Conservation (phyloP, 2,113 vertebrate genomes). For the Antechinus flavipes region DNA sequence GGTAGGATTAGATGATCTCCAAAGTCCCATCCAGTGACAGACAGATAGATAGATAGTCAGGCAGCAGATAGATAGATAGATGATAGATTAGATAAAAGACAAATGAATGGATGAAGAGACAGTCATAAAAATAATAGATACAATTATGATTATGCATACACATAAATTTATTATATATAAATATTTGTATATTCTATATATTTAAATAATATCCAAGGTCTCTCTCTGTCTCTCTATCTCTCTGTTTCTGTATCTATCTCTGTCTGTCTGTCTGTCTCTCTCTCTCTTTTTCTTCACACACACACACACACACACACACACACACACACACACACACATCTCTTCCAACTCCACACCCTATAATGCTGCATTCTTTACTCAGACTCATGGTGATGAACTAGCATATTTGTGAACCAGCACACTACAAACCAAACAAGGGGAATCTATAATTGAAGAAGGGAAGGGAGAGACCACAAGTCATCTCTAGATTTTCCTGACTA, state of each 20-base stretch:
- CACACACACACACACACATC: too few relatives aligned
- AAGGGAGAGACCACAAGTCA: not conserved
- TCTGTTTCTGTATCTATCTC: not conserved
- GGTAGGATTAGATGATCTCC: not conserved
- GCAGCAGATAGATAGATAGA: not conserved
- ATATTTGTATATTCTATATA: not conserved
- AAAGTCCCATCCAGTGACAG: not conserved
- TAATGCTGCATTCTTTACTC: not conserved
- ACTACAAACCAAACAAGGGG: not conserved
- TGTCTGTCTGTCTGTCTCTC: not conserved
- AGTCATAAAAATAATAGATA: not conserved
- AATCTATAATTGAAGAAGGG: not conserved
- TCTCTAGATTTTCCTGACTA: not conserved
- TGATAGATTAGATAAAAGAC: not conserved
- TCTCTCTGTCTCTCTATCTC: not conserved
- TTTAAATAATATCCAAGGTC: not conserved
- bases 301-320: too few relatives aligned
- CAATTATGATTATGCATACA: not conserved
- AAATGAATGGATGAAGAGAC: not conserved
- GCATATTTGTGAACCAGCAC: not conserved
- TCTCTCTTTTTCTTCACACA: not conserved
- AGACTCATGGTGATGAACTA: not conserved
- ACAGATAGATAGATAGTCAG: not conserved
- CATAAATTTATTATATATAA: not conserved
- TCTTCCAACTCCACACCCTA: not conserved